Base-by-base conservation (phyloP, 2,888 invertebrate species). In the Hypselothyrea guttata region DNA sequence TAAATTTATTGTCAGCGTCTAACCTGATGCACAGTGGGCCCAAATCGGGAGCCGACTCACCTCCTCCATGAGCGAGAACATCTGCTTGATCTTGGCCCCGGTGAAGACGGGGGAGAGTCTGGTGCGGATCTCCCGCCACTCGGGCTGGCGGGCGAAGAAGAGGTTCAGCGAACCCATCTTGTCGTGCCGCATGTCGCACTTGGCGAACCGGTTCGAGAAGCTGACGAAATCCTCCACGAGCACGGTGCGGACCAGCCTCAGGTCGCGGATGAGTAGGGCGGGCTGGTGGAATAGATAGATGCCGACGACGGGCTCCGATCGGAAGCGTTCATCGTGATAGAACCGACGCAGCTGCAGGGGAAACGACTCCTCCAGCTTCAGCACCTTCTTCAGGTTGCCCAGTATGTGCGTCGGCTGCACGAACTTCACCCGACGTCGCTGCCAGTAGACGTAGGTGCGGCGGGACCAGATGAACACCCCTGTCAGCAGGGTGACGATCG, bases 251-350 rank as follows among this genome's bases (percentile, higher is more conserved):
- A 91, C 86, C 16, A 91, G 65, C 12, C 90, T 89, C 0, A 90
- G 89, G 59, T 91, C 91, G 9, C 90, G 89, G 11, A 90, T 71
- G 27, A 91, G 51, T 16, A 92, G 53, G 1, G 87, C 87, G 1
- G 92, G 91, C 52, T 89, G 90, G 66, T 91, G 89, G 56, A 91
- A 90, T n/a, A 91, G 86, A 84, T 89, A 79, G 69, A 91, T 68
- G 79, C 92, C 86, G 69, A 86, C 79, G 49, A 91, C 52, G 46
- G 89, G 75, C 68, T 78, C 68, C 65, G 88, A 52, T 75, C 72
- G 37, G 54, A 79, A 70, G 2, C 66, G 48, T 33, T 84, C 66
- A 45, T 89, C 72, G 16, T 88, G 79, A 61, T 91, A 91, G 5
- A 90, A 67, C 7, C 89, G 85, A 1, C 86, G 86, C 44, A 91